A percentile compares a stretch with the other conserved stretches of the same genome.
Evolutionary conservation across 2,888 invertebrate species (phyloP).

Genomic region (Pterobdella sp.): DNA sequence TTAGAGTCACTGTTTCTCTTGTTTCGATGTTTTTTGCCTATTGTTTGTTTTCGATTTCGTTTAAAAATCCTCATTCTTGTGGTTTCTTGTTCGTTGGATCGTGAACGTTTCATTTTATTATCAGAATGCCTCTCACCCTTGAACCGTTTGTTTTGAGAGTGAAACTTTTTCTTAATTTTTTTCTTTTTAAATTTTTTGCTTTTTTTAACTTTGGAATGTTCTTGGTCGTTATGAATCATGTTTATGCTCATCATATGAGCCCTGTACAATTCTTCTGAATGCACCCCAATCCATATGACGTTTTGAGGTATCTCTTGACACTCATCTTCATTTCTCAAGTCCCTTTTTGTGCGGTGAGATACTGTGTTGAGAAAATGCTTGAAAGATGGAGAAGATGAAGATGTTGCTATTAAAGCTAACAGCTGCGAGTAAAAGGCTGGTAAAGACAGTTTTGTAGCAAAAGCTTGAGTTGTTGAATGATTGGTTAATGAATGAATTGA

Average conservation of each 20-base stretch:
- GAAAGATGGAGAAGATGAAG: constrained; percentile 23
- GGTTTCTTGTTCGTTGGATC: too few species aligned
- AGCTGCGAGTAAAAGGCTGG: too few species aligned
- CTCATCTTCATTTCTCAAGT: neutral
- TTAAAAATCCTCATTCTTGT: too few species aligned
- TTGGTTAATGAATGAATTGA: too few species aligned
- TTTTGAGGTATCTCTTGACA: constrained; percentile 18
- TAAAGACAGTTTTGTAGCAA: too few species aligned
- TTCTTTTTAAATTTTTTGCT: constrained; percentile 8
- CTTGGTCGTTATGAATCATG: too few species aligned
- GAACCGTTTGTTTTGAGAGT: too few species aligned
- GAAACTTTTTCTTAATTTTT: neutral
- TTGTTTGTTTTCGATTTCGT: neutral
- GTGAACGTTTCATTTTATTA: neutral
- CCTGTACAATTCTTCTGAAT: constrained; percentile 12
- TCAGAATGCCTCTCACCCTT: too few species aligned
- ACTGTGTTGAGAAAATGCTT: too few species aligned
- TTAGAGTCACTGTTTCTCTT: neutral
- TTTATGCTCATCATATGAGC: neutral
- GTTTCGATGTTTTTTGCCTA: neutral
- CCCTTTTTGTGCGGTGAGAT: too few species aligned
- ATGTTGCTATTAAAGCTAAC: too few species aligned
- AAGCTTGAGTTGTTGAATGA: too few species aligned
- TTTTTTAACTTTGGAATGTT: neutral
- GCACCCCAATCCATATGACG: constrained; percentile 10